Conservation (phyloP, 2,888 invertebrate genomes). For the Drosophila villosipedis region DNA sequence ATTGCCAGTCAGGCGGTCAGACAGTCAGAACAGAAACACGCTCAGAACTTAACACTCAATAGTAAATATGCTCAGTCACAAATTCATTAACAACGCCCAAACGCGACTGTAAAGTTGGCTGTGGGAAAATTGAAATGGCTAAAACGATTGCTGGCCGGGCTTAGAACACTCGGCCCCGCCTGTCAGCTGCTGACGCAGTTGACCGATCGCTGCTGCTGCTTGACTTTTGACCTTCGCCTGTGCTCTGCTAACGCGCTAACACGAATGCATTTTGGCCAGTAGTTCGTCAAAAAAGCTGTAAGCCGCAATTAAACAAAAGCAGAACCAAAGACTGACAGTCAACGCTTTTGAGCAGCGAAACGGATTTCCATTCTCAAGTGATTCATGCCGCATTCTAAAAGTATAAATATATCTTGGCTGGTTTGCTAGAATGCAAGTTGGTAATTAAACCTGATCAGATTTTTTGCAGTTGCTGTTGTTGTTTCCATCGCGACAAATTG, state of each 20-base stretch:
- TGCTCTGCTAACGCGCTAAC: constrained; percentile 62
- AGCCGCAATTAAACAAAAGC: constrained; percentile 40
- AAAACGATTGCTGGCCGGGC: constrained; percentile 10
- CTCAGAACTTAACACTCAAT: constrained; percentile 33
- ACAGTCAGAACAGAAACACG: constrained; percentile 25
- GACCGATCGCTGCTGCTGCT: constrained; percentile 39
- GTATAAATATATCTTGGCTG: constrained; percentile 2
- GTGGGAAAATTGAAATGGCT: constrained; percentile 64
- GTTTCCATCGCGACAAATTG: constrained; percentile 61
- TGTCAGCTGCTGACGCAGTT: constrained; percentile 48
- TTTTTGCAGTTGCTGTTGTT: constrained; percentile 2
- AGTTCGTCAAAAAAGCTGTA: constrained; percentile 34
- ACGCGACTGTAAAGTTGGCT: constrained; percentile 31
- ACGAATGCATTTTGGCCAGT: constrained; percentile 55
- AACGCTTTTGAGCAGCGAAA: background rate
- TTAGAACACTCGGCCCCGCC: constrained; percentile 36
- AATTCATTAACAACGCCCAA: constrained; percentile 51
- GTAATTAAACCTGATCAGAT: constrained; percentile 56
- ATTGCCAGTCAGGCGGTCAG: background rate
- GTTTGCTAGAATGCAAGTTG: constrained; percentile 54
- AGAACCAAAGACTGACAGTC: background rate
- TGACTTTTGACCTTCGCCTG: constrained; percentile 55
- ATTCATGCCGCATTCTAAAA: constrained; percentile 52
- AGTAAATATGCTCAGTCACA: constrained; percentile 16
- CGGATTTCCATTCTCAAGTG: constrained; percentile 35